phyloP scores from a whole-genome alignment of 2,888 invertebrate species.

The Oeneis ivallda region DNA sequence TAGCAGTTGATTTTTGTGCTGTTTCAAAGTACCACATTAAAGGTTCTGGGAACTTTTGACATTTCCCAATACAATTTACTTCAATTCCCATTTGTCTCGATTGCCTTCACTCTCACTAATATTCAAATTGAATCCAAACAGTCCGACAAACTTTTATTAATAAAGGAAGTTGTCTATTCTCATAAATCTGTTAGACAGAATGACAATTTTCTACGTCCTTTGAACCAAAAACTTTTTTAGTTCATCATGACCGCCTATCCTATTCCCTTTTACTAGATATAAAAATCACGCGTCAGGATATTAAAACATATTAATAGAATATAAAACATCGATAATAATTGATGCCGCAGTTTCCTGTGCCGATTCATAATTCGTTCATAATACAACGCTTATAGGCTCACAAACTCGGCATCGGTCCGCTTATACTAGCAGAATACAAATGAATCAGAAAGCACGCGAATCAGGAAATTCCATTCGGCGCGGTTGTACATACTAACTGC shows the following conservation, averaged over 20 bases:
- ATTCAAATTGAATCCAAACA: no score
- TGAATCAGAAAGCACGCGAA: conserved; percentile 73
- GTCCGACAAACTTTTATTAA: no score
- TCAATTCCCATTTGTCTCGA: no score
- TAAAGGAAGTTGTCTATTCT: no score
- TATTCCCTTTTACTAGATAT: conserved; percentile 14
- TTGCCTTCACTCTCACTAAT: no score
- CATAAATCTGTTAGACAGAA: no score
- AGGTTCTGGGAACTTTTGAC: no score
- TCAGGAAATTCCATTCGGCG: conserved; percentile 71
- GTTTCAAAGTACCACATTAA: no score
- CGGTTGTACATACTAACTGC: conserved; percentile 48
- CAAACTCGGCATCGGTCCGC: conserved; percentile 48
- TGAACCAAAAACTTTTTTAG: neutral
- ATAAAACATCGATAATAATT: conserved; percentile 8
- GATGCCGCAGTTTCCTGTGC: no score
- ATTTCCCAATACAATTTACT: no score
- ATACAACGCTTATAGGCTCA: conserved; percentile 51
- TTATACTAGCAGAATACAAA: conserved; percentile 63
- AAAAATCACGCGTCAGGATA: conserved; percentile 35
- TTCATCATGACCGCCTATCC: neutral
- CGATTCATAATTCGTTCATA: conserved; percentile 43
- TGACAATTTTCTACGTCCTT: no score
- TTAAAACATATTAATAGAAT: conserved; percentile 41
- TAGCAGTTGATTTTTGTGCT: no score